Percentiles rank a stretch among this genome's conserved stretches.
Conservation (phyloP, 2,113 vertebrate species). For the Erythrolamprus reginae region DNA sequence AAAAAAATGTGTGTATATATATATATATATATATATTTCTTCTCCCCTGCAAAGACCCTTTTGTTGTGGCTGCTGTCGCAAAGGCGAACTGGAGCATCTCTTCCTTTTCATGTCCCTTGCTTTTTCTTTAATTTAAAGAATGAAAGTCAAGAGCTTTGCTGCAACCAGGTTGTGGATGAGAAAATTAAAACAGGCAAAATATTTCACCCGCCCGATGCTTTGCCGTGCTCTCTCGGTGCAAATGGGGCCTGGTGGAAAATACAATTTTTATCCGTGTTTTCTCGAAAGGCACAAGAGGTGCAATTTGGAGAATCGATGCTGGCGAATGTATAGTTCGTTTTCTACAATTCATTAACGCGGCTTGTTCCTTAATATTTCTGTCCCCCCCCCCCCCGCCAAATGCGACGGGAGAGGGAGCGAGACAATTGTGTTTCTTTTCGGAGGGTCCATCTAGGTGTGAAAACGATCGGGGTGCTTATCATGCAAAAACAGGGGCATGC, state of each 20-base stretch:
- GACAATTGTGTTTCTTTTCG: conserved; percentile 29
- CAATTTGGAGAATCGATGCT: conserved; percentile 44
- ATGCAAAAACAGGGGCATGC: neutral
- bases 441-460: conserved; percentile 10
- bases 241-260: conserved; percentile 41
- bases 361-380: conserved; percentile 53
- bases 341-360: conserved; percentile 51
- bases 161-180: conserved; percentile 55
- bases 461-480: neutral
- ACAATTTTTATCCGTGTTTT: conserved; percentile 35
- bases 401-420: conserved; percentile 26
- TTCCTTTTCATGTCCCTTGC: conserved; percentile 17
- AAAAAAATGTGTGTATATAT: neutral
- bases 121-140: conserved; percentile 60
- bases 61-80: conserved; percentile 16
- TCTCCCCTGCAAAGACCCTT: neutral
- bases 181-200: conserved; percentile 70
- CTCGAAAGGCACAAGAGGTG: neutral
- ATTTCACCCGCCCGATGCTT: conserved; percentile 60
- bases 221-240: conserved; percentile 20
- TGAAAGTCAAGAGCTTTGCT: conserved; percentile 50
- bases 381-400: conserved; percentile 41
- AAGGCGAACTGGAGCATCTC: conserved; percentile 36
- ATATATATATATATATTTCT: conserved; percentile 2
- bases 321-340: conserved; percentile 16